Evolutionary conservation across 1,140 invertebrate genomes (phyloP), one percentile per base, ranked within the genome.

Genomic region (Heliothis virescens): DNA sequence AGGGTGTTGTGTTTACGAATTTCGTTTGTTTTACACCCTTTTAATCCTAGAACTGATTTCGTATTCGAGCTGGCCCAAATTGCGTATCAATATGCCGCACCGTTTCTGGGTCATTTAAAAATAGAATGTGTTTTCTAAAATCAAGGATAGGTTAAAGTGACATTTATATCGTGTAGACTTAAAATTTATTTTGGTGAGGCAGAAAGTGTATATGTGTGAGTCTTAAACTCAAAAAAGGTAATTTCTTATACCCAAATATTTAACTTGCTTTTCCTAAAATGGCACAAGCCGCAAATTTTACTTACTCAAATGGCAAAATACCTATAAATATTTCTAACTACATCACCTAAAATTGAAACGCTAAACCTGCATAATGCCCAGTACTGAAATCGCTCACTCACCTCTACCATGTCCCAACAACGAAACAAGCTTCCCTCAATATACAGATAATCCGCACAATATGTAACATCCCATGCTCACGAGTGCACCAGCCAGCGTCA

Each of bases 1-100:
- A 76, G 74, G 74, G 50, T 41, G 74, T 65, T 76, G 73, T 75
- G 74, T 76, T 76, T 76, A 65, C 74, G 18, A 53, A 76, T 65
- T 76, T 65, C 47, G 74, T 76, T 76, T 76, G 60, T 55, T 76
- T 63, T 76, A 52, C 60, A 76, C 59, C 74, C 72, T 59, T 72
- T 72, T 72, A 72, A 72, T 72, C 69, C 69, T 16, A 29, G 26
- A 21, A 15, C 69, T 72, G 69, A 72, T 72, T 72, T 41, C 47
- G 69, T 55, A 72, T 55, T 55, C 69, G 52, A 55, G 69, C 26
- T 72, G 69, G 13, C 29, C 13, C 26, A 18, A 72, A 55, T 41
- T 57, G 69, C 47, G 67, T 71, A 71, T 71, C 67, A 71, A 71
- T 71, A 71, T 71, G 67, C 67, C 48, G 47, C n/a, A n/a, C 26